These are phyloP conservation scores for Clarias macrocephalus DNA, from an alignment of 2,113 vertebrate species.

Conservation along the genomic window DNA sequence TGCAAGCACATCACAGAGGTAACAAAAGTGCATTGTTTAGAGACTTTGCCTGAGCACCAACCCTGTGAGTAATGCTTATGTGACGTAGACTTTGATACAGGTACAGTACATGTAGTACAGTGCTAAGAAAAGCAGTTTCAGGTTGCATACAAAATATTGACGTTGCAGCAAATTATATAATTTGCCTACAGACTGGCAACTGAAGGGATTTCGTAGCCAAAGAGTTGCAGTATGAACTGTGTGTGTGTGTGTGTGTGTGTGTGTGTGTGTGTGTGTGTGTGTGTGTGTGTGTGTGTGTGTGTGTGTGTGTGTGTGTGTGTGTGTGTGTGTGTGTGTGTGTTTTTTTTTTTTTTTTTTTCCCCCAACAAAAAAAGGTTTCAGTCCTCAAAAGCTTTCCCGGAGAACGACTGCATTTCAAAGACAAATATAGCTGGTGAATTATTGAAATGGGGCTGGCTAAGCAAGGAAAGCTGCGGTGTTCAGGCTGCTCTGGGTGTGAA, in stretches of 20 bases:
- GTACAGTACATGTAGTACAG: background rate
- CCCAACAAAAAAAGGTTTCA: constrained; percentile 35
- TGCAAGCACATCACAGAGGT: background rate
- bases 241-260: background rate
- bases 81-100: background rate
- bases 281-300: background rate
- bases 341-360: constrained; percentile 43
- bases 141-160: constrained; percentile 4
- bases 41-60: background rate
- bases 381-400: constrained; percentile 4
- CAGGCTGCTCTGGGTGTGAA: constrained; percentile 28
- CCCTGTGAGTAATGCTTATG: background rate
- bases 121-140: background rate
- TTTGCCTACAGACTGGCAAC: background rate
- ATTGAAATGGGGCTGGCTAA: constrained; percentile 49
- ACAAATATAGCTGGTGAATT: constrained; percentile 50
- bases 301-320: background rate
- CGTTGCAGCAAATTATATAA: background rate
- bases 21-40: background rate
- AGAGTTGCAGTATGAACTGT: background rate
- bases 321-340: background rate
- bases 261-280: background rate
- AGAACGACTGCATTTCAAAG: constrained; percentile 3
- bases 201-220: background rate
- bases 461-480: constrained; percentile 33